These are phyloP conservation scores for Catalaphyllia jardinei DNA, from an alignment of 64 coral and sea anemone genomes.

Conservation along the genomic window DNA sequence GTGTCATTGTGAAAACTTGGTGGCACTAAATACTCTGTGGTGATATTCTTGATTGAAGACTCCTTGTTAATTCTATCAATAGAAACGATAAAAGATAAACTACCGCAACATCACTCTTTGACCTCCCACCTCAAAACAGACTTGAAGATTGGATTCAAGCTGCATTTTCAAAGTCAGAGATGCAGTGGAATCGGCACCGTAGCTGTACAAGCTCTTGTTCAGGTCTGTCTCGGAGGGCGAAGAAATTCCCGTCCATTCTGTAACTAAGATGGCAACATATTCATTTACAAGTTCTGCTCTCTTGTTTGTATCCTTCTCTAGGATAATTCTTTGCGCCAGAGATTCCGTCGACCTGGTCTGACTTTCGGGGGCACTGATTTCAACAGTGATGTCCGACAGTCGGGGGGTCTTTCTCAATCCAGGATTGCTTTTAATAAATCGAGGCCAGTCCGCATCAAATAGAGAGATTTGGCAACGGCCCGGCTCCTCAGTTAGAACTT, in stretches of 20 bases:
- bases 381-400: background rate
- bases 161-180: conserved; percentile 48
- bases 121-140: conserved; percentile 45
- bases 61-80: background rate
- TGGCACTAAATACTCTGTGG: too few relatives aligned
- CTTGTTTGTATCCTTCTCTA: conserved; percentile 21
- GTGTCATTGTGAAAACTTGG: too few relatives aligned
- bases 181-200: conserved; percentile 52
- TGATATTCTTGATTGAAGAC: too few relatives aligned
- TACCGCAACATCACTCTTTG: background rate
- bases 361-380: background rate
- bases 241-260: conserved; percentile 35
- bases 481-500: conserved; percentile 26
- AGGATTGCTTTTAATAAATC: conserved; percentile 24
- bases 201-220: conserved; percentile 50
- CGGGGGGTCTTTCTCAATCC: background rate
- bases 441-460: conserved; percentile 28
- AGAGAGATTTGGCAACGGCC: conserved; percentile 18
- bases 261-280: conserved; percentile 3
- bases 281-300: conserved; percentile 21
- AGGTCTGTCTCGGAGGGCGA: conserved; percentile 49
- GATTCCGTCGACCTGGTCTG: background rate
- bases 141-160: conserved; percentile 1
- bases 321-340: conserved; percentile 18
- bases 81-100: background rate